phyloP scores from a whole-genome alignment of 2,888 invertebrate species.

The Leptopilina drosophilae region DNA sequence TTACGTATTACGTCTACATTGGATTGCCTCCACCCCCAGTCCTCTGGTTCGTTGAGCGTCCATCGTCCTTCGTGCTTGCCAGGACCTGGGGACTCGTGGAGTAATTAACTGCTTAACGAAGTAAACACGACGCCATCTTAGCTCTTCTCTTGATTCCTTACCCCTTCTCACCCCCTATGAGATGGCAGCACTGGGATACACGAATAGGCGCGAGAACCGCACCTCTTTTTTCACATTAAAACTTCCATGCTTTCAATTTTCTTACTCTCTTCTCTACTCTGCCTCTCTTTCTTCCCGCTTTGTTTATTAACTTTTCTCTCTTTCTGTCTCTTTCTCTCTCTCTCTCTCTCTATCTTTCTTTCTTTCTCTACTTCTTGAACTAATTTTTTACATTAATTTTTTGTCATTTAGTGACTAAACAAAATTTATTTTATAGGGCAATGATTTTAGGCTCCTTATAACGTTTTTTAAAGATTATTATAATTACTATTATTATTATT shows the following conservation, averaged over 20 bases:
- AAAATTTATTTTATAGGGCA: too few species aligned
- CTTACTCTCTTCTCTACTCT: too few species aligned
- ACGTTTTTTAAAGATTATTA: too few species aligned
- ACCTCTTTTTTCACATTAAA: conserved; percentile 52
- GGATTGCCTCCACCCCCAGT: conserved; percentile 63
- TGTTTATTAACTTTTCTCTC: too few species aligned
- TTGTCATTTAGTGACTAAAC: too few species aligned
- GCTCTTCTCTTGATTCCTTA: conserved; percentile 64
- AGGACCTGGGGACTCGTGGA: conserved; percentile 70
- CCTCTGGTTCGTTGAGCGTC: conserved; percentile 56
- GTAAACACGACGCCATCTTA: conserved; percentile 77
- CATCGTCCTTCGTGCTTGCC: conserved; percentile 65
- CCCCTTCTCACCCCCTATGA: conserved; percentile 46
- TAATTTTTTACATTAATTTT: too few species aligned
- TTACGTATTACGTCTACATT: conserved; percentile 60
- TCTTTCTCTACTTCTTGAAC: too few species aligned
- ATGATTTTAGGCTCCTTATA: too few species aligned
- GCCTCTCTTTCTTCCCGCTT: too few species aligned
- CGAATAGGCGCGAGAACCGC: conserved; percentile 61
- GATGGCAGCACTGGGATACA: conserved; percentile 46
- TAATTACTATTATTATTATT: too few species aligned
- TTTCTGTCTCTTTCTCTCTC: too few species aligned
- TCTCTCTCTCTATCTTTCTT: too few species aligned
- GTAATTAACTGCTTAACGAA: conserved; percentile 77
- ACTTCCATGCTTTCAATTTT: conserved; percentile 5